Evolutionary conservation across 2,888 invertebrate genomes (phyloP), one percentile per base, ranked within the genome.

Genomic region (Eupithecia dodoneata): DNA sequence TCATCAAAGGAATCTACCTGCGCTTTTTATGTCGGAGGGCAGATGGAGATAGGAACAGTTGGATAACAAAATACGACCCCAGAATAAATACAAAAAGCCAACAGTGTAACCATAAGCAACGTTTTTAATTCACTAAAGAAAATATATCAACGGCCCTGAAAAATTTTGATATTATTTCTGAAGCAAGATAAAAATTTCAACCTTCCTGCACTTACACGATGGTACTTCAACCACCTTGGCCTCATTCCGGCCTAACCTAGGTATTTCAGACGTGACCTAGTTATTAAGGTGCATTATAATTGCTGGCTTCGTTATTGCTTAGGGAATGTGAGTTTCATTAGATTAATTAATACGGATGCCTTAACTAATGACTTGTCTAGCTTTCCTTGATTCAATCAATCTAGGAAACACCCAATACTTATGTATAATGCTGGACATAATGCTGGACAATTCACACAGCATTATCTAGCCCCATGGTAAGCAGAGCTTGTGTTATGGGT

Each of bases 221-320:
- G 74, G 74, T 72, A 74, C 74, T 74, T 76, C 49, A 66, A 13
- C 71, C 70, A 78, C 78, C 78, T 78, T 78, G 78, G 65, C 78
- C 78, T 76, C 76, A 78, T 78, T 78, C 72, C 9, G 72, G 42
- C 70, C 67, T 55, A 78, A 70, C 74, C 74, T 72, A 72, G 74
- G 72, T 74, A 73, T 78, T 72, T 74, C 55, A 76, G 73, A 47
- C 30, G 49, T 74, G 78, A 78, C 78, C 78, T 76, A 76, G 69
- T 74, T 76, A 74, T 76, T 74, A n/a, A 45, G 72, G 63, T 76
- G 76, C 72, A 74, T 71, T 44, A 69, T 78, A 75, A 75, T 75
- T 73, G 44, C 66, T 75, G 1, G 72, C 70, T 73, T 75, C 42
- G 70, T 67, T 72, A 72, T 44, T 45, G n/a, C 70, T 30, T 30